Percentiles rank a stretch among this genome's conserved stretches.
Conservation (phyloP, 2,888 invertebrate species). For the Epiblema foenella region DNA sequence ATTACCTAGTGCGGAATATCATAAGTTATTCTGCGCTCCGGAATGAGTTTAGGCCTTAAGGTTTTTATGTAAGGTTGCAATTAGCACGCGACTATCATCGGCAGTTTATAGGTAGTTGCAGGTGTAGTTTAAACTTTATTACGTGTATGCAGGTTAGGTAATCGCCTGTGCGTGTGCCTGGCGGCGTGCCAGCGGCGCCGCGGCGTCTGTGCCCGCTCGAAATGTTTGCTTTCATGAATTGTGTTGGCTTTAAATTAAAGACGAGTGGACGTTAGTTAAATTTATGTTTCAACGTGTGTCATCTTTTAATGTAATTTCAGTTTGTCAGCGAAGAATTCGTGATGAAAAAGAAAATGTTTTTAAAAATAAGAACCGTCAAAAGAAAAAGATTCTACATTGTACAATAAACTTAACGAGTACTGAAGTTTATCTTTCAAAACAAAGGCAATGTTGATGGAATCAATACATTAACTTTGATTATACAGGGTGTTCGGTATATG, state of each 20-base stretch:
- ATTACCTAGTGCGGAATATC: neutral
- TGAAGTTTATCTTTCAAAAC: no score
- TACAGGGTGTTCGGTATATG: no score
- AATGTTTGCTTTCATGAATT: neutral
- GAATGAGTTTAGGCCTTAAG: neutral
- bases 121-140: neutral
- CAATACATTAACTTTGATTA: no score
- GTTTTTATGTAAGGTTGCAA: neutral
- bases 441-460: no score
- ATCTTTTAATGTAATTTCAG: neutral
- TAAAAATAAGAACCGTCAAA: no score
- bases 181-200: conserved; percentile 6
- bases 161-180: neutral
- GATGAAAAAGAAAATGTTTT: neutral
- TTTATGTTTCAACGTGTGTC: neutral
- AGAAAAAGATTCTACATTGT: no score
- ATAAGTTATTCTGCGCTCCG: neutral
- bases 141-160: neutral
- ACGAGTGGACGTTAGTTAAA: neutral
- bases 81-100: neutral
- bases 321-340: neutral
- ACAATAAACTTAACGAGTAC: no score
- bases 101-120: neutral
- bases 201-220: conserved; percentile 12
- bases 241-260: neutral